Conservation (phyloP, 2,797 vertebrate genomes). For the Enteromius afrohamiltoni region DNA sequence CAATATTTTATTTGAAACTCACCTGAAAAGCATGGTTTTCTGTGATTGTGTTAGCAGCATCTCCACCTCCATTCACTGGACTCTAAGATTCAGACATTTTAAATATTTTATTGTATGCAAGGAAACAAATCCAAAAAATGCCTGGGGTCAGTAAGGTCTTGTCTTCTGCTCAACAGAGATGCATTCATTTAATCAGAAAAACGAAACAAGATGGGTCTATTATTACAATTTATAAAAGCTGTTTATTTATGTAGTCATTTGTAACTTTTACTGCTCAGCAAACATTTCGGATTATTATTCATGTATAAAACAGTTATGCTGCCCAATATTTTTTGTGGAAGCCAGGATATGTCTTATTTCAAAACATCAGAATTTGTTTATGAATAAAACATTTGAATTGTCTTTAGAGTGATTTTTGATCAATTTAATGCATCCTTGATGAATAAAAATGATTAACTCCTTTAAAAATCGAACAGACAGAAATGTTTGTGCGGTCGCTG, state of each 20-base stretch:
- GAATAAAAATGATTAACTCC: no score
- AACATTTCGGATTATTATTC: not conserved
- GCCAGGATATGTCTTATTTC: not conserved
- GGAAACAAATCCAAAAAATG: slow-evolving; percentile 21
- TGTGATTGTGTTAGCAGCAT: slow-evolving; percentile 59
- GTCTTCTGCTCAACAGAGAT: not conserved
- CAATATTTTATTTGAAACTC: not conserved
- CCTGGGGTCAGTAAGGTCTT: not conserved
- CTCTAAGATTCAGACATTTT: slow-evolving; percentile 49
- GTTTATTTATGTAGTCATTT: not conserved
- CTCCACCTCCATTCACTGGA: slow-evolving; percentile 42
- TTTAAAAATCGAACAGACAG: not conserved
- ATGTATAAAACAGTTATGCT: not conserved
- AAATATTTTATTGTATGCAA: slow-evolving; percentile 8
- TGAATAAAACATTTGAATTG: not conserved
- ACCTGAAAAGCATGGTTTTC: slow-evolving; percentile 49
- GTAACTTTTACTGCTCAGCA: no score
- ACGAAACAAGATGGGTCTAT: not conserved
- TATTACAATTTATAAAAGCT: not conserved
- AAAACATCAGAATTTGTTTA: not conserved
- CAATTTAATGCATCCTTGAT: not conserved
- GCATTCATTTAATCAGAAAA: not conserved
- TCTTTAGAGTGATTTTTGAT: not conserved
- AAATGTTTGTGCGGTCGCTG: not conserved
- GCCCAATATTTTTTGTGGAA: not conserved